phyloP scores from a whole-genome alignment of 2,888 invertebrate species.

The Tubulanus polymorphus region DNA sequence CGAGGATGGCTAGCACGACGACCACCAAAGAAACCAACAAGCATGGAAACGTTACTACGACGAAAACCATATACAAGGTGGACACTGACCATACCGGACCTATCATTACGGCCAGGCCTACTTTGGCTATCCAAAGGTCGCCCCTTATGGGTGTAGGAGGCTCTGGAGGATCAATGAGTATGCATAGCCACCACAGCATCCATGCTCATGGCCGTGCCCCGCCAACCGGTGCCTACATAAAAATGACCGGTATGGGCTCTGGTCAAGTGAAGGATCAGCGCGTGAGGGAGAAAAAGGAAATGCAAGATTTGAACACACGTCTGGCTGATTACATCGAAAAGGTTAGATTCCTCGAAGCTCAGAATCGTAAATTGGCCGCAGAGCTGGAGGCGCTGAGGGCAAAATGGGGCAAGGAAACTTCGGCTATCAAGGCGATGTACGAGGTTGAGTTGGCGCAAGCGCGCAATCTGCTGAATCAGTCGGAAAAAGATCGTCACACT shows the following conservation, averaged over 20 bases:
- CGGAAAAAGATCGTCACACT: conserved; percentile 55
- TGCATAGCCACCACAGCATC: not conserved
- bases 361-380: conserved; percentile 49
- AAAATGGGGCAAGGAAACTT: conserved; percentile 49
- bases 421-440: conserved; percentile 54
- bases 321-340: conserved; percentile 58
- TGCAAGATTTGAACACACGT: conserved; percentile 57
- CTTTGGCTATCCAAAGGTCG: not conserved
- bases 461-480: conserved; percentile 55
- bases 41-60: not conserved
- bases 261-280: conserved; percentile 52
- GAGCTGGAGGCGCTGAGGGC: conserved; percentile 48
- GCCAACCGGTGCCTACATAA: conserved; percentile 34
- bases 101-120: not conserved
- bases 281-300: conserved; percentile 57
- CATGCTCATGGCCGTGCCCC: conserved; percentile 16
- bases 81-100: not conserved
- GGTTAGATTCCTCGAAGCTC: conserved; percentile 54
- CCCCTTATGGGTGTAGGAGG: not conserved
- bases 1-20: too few species aligned
- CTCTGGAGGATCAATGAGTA: not conserved
- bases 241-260: conserved; percentile 43
- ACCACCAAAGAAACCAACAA: too few species aligned
- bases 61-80: not conserved
- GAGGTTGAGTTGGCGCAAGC: conserved; percentile 56